phyloP scores from a whole-genome alignment of 2,113 vertebrate species.

The Helogale parvula region DNA sequence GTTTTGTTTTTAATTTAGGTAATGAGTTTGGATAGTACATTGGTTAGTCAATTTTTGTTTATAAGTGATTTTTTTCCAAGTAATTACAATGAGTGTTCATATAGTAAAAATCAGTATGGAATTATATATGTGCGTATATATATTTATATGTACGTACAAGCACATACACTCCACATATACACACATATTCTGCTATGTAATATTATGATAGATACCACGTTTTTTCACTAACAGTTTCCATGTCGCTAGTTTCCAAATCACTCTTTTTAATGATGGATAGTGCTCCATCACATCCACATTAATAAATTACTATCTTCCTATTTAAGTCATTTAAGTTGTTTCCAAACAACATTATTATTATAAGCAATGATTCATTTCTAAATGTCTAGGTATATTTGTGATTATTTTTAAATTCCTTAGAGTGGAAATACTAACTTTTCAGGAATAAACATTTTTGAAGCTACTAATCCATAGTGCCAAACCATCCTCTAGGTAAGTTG shows the following conservation, averaged over 20 bases:
- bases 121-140: background rate
- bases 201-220: background rate
- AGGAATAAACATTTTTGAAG: background rate
- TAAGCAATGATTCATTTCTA: background rate
- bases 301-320: background rate
- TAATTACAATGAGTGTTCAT: background rate
- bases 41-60: background rate
- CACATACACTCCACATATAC: background rate
- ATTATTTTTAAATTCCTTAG: background rate
- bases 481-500: background rate
- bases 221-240: slow-evolving; percentile 9
- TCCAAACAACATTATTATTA: background rate
- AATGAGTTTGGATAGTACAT: background rate
- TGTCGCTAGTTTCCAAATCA: background rate
- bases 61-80: background rate
- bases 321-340: background rate
- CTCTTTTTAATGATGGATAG: background rate
- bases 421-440: background rate
- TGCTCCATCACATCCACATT: background rate
- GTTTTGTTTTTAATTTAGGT: background rate
- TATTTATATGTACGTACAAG: background rate
- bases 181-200: background rate
- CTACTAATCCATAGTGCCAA: background rate
- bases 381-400: background rate
- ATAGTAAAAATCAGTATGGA: background rate